Evolutionary conservation across 1,140 invertebrate genomes (phyloP).

Genomic region (Euwallacea fornicatus): DNA sequence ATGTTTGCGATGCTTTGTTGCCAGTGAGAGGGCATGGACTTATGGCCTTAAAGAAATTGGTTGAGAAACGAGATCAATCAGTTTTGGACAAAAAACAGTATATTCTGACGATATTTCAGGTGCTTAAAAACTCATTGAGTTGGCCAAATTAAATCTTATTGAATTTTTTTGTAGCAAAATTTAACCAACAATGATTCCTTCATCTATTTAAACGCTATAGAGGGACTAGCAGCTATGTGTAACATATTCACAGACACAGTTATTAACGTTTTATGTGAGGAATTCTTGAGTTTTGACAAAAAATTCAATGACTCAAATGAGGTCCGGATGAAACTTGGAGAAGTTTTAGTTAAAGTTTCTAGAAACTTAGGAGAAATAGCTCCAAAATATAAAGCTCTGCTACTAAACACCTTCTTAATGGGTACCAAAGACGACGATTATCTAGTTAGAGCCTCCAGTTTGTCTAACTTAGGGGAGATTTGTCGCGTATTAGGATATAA

Average conservation of each 20-base stretch:
- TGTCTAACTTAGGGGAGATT: constrained; percentile 86
- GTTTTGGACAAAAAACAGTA: constrained; percentile 66
- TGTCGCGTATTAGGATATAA: constrained; percentile 74
- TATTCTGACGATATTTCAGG: constrained; percentile 71
- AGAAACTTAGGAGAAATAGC: constrained; percentile 73
- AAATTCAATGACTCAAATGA: constrained; percentile 58
- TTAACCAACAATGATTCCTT: constrained; percentile 80
- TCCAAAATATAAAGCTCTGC: constrained; percentile 67
- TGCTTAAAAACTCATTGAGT: constrained; percentile 44
- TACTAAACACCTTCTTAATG: constrained; percentile 73
- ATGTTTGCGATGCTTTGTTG: constrained; percentile 73
- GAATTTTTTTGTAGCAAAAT: constrained; percentile 60
- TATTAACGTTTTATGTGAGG: constrained; percentile 63
- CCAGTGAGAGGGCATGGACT: constrained; percentile 80
- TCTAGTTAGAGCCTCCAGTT: constrained; percentile 76
- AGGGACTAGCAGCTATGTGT: constrained; percentile 70
- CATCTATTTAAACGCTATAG: constrained; percentile 78
- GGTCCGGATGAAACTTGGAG: constrained; percentile 77
- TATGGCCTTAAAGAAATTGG: constrained; percentile 70
- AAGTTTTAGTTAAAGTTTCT: constrained; percentile 75
- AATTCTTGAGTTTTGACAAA: constrained; percentile 46
- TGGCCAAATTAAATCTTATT: constrained; percentile 5
- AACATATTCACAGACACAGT: constrained; percentile 67
- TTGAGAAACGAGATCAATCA: constrained; percentile 66
- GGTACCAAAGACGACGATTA: constrained; percentile 70